Evolutionary conservation across 2,888 invertebrate genomes (phyloP), one percentile per base, ranked within the genome.

Genomic region (Aromia moschata): DNA sequence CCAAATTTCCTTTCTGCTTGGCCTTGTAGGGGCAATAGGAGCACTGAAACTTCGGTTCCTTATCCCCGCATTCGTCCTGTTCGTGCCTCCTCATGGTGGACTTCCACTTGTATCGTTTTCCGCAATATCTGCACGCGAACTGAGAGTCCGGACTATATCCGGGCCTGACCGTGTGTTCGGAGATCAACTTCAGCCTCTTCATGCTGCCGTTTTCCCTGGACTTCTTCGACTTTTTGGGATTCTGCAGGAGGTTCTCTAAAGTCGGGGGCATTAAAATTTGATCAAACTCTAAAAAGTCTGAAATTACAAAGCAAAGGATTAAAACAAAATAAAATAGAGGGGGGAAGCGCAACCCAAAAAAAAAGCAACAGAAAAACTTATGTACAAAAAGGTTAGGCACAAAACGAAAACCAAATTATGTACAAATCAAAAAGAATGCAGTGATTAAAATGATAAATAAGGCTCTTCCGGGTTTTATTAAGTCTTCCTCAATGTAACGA

Each of bases 101-200:
- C 82, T 91, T 93, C 92, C 93, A 93, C 72, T 92, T 87, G 80
- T 93, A 93, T 67, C 89, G 86, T 80, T 93, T 93, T 64, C 93
- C 92, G 81, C 93, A 93, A 77, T 92, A 92, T 47, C 91, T 85
- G 76, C 93, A 93, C 45, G 90, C 87, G 80, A 91, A 92, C 75
- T 89, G 88, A 43, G 84, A 79, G 38, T 83, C 83, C 18, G 79
- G 80, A 73, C 84, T 83, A 70, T 81, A 81, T 38, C 84, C 74
- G 70, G 77, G 77, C 41, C 76, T 73, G 12, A 75, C 61, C 15
- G 69, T 67, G 17, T 72, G 69, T 16, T 76, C 70, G 4, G 64
- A 40, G 14, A 69, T 52, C 16, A 68, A 55, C 80, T 91, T 91
- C 25, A 68, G 76, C 75, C 47, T 74, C 68, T 81, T 91, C 67